Evolutionary conservation across 1,140 invertebrate species (phyloP).

Genomic region (Platorchestia sp.): DNA sequence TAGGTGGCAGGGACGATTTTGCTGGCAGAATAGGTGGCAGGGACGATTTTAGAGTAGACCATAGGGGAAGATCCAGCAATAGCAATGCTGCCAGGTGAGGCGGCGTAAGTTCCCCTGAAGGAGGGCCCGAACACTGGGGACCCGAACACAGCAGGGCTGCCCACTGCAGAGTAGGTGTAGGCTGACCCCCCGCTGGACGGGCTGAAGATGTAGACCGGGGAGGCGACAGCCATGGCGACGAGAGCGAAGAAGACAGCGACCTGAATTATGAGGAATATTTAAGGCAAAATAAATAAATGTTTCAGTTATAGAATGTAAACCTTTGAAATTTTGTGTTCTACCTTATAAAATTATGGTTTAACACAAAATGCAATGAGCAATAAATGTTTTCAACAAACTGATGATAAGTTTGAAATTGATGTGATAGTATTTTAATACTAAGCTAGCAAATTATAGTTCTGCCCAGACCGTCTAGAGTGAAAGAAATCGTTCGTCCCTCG

Average conservation of each 20-base stretch:
- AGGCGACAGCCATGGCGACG: not conserved
- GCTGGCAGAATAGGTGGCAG: not conserved
- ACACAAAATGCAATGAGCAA: no score
- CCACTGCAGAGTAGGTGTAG: not conserved
- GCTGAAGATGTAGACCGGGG: not conserved
- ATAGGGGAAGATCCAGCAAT: not conserved
- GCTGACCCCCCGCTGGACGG: not conserved
- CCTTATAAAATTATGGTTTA: no score
- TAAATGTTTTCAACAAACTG: no score
- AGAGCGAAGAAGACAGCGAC: conserved; percentile 40
- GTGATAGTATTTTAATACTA: no score
- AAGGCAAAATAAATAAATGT: no score
- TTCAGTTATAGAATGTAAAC: no score
- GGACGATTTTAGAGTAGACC: not conserved
- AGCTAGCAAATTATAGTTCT: no score
- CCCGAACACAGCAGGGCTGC: not conserved
- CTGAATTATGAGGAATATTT: not conserved
- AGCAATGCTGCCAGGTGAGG: not conserved
- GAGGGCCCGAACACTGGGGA: not conserved
- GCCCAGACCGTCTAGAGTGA: no score
- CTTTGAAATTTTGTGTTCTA: no score
- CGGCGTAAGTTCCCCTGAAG: not conserved
- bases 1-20: not conserved
- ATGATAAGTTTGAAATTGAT: no score
- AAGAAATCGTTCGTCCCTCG: no score